These are phyloP conservation scores for Camponotus vicinus DNA, from an alignment of 1,140 invertebrate genomes.

Conservation along the genomic window DNA sequence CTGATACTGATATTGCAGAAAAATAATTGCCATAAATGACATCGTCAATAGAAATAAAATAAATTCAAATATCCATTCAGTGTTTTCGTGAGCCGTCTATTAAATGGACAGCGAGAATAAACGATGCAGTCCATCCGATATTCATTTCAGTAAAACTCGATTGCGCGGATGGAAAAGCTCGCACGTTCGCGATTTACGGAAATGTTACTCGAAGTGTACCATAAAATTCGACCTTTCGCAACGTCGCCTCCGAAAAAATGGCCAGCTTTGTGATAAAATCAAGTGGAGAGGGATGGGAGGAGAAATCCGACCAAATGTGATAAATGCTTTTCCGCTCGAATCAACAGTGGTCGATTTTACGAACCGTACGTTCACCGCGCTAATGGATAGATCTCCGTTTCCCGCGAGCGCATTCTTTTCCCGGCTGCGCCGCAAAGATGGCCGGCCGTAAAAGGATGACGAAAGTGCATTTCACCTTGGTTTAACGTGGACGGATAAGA, in stretches of 20 bases:
- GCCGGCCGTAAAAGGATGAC: slow-evolving; percentile 33
- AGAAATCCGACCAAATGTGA: slow-evolving; percentile 54
- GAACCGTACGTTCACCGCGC: slow-evolving; percentile 15
- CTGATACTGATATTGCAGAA: not conserved
- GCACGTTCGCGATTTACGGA: slow-evolving; percentile 40
- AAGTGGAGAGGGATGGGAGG: not conserved
- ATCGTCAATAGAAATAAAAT: not conserved
- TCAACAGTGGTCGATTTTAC: slow-evolving; percentile 58
- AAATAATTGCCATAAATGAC: not conserved
- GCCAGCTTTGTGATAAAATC: slow-evolving; percentile 43
- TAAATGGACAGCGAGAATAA: slow-evolving; percentile 34
- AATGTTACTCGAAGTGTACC: slow-evolving; percentile 38
- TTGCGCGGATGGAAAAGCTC: slow-evolving; percentile 11
- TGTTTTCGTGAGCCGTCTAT: slow-evolving; percentile 18
- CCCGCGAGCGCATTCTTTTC: slow-evolving; percentile 36
- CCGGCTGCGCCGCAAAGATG: not conserved
- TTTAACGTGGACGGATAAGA: slow-evolving; percentile 70
- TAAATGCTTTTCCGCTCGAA: slow-evolving; percentile 63
- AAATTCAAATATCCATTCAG: not conserved
- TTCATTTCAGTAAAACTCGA: slow-evolving; percentile 41
- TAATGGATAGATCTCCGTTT: slow-evolving; percentile 54
- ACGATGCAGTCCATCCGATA: slow-evolving; percentile 14
- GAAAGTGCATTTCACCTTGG: slow-evolving; percentile 61
- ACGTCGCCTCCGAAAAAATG: slow-evolving; percentile 42
- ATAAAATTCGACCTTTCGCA: slow-evolving; percentile 56